phyloP scores from a whole-genome alignment of 2,113 vertebrate genomes.

The Dryoscopus gambensis region DNA sequence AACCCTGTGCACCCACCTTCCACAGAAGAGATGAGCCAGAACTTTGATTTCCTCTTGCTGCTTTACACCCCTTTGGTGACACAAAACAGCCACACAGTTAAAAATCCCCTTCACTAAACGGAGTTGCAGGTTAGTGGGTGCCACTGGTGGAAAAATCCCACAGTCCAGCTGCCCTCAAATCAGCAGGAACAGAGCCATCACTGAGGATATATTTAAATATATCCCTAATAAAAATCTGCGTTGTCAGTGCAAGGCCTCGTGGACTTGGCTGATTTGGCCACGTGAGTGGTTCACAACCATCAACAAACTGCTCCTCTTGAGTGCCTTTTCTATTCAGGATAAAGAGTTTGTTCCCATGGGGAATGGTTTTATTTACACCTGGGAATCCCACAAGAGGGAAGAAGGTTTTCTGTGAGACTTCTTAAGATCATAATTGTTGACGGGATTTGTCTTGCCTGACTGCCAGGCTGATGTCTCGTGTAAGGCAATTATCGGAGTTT shows the following conservation, averaged over 20 bases:
- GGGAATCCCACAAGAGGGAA: background rate
- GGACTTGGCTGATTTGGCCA: background rate
- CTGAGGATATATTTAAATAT: background rate
- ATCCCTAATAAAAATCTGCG: background rate
- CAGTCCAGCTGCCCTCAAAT: background rate
- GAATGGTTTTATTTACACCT: background rate
- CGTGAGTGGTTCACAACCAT: background rate
- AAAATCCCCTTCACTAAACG: background rate
- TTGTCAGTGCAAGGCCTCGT: background rate
- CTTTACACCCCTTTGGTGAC: background rate
- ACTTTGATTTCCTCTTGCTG: background rate
- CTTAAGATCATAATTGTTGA: background rate
- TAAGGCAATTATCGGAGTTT: background rate
- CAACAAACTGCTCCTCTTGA: background rate
- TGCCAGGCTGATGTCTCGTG: background rate
- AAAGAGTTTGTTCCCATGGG: background rate
- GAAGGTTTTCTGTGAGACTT: background rate
- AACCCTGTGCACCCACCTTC: background rate
- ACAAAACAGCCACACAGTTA: background rate
- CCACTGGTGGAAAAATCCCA: background rate
- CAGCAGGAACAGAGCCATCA: background rate
- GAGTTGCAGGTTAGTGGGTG: background rate
- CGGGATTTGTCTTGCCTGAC: background rate
- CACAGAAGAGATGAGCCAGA: background rate
- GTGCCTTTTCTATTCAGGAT: background rate